Percentiles rank a stretch among this genome's conserved stretches.
These are phyloP conservation scores for Leuctra nigra DNA, from an alignment of 2,888 invertebrate genomes.

Conservation along the genomic window DNA sequence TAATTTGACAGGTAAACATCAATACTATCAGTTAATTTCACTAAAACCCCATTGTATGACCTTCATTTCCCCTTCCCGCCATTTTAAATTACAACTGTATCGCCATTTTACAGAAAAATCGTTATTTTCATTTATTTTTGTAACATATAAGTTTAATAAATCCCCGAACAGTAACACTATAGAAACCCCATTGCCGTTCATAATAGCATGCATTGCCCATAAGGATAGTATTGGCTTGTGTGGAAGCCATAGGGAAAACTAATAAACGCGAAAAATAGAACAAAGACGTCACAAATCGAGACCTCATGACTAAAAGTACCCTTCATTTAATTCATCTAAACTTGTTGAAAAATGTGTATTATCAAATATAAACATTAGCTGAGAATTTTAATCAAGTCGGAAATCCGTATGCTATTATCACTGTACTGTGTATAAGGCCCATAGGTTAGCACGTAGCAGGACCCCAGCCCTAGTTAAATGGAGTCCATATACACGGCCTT, in stretches of 20 bases:
- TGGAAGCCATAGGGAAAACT: slow-evolving; percentile 11
- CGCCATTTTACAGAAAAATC: slow-evolving; percentile 31
- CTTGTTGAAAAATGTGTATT: not conserved
- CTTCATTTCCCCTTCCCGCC: slow-evolving; percentile 33
- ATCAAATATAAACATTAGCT: not conserved
- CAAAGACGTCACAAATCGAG: slow-evolving; percentile 30
- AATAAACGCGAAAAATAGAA: slow-evolving; percentile 27
- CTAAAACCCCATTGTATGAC: too few relatives aligned
- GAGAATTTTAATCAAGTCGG: slow-evolving; percentile 18
- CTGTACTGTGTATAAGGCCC: slow-evolving; percentile 29
- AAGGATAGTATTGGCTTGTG: slow-evolving; percentile 20
- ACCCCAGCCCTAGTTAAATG: slow-evolving; percentile 36
- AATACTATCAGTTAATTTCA: too few relatives aligned
- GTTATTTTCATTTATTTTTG: slow-evolving; percentile 15
- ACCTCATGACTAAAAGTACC: slow-evolving; percentile 33
- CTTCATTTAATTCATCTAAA: slow-evolving; percentile 26
- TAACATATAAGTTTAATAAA: not conserved
- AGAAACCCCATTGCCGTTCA: not conserved
- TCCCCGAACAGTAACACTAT: not conserved
- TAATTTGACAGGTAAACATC: too few relatives aligned
- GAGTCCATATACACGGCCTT: slow-evolving; percentile 42
- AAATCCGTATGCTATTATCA: slow-evolving; percentile 27
- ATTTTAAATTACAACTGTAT: slow-evolving; percentile 28
- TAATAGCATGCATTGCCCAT: slow-evolving; percentile 12
- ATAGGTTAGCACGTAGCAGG: slow-evolving; percentile 30